Conservation (phyloP, 2,888 invertebrate species). For the Drosophila infuscata region DNA sequence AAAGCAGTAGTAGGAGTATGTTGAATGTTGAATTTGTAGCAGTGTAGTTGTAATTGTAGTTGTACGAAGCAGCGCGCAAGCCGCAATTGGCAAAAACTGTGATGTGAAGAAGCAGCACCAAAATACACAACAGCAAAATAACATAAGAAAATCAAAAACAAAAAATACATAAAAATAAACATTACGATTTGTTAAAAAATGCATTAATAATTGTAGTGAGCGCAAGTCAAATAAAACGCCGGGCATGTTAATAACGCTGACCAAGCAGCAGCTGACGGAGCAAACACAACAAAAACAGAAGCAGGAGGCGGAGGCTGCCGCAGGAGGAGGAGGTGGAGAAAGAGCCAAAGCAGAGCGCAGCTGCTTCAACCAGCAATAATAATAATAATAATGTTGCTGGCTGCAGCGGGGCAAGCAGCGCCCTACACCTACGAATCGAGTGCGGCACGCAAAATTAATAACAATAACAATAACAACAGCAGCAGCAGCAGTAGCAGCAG, state of each 20-base stretch:
- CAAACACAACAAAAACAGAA: conserved; percentile 15
- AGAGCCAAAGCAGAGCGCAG: conserved; percentile 22
- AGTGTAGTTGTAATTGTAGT: conserved; percentile 72
- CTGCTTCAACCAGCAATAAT: conserved; percentile 37
- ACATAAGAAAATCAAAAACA: conserved; percentile 17
- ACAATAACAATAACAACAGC: conserved; percentile 48
- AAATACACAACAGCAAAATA: conserved; percentile 37
- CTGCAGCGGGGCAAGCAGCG: conserved; percentile 69
- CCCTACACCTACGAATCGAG: conserved; percentile 61
- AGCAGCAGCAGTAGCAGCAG: conserved; percentile 31
- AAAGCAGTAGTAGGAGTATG: conserved; percentile 63
- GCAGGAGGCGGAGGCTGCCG: background rate
- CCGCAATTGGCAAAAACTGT: conserved; percentile 45
- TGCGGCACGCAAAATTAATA: conserved; percentile 53
- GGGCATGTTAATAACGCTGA: conserved; percentile 59
- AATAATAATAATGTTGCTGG: conserved; percentile 73
- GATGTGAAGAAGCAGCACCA: conserved; percentile 37
- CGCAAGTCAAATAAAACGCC: conserved; percentile 42
- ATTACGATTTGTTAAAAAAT: conserved; percentile 1
- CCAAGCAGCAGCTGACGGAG: conserved; percentile 59
- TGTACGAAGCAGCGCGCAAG: conserved; percentile 69
- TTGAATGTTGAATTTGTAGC: conserved; percentile 61
- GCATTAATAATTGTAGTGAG: conserved; percentile 19
- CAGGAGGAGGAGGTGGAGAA: conserved; percentile 6
- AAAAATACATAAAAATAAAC: conserved; percentile 14